Evolutionary conservation across 2,113 vertebrate genomes (phyloP).

Genomic region (Pterocles orientalis): DNA sequence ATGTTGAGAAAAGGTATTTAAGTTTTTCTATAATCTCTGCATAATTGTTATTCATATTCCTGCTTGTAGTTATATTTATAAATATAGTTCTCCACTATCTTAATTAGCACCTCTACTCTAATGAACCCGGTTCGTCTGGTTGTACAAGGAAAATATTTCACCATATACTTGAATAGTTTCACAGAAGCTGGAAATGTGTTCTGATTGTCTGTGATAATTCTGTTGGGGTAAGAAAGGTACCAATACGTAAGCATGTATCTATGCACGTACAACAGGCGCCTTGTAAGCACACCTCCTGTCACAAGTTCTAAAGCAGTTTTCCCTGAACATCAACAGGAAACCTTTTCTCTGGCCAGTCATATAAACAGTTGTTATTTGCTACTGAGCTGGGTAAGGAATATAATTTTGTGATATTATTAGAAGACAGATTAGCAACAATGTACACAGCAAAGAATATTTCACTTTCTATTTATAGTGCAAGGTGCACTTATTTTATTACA

Average conservation of each 20-base stretch:
- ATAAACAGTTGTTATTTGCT: background rate
- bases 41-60: background rate
- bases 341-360: background rate
- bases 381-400: background rate
- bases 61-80: background rate
- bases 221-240: background rate
- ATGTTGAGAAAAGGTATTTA: background rate
- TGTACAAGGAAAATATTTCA: background rate
- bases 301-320: background rate
- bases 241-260: background rate
- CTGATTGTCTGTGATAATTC: background rate
- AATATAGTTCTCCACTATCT: background rate
- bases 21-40: background rate
- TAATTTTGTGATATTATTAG: background rate
- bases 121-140: background rate
- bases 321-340: background rate
- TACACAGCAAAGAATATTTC: background rate
- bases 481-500: background rate
- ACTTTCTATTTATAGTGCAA: background rate
- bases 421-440: background rate
- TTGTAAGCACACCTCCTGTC: background rate
- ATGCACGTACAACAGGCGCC: background rate
- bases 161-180: background rate
- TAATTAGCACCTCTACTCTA: background rate
- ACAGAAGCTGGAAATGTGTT: background rate